Evolutionary conservation across 2,888 invertebrate genomes (phyloP), one percentile per base, ranked within the genome.

Genomic region (Zele albiditarsus): DNA sequence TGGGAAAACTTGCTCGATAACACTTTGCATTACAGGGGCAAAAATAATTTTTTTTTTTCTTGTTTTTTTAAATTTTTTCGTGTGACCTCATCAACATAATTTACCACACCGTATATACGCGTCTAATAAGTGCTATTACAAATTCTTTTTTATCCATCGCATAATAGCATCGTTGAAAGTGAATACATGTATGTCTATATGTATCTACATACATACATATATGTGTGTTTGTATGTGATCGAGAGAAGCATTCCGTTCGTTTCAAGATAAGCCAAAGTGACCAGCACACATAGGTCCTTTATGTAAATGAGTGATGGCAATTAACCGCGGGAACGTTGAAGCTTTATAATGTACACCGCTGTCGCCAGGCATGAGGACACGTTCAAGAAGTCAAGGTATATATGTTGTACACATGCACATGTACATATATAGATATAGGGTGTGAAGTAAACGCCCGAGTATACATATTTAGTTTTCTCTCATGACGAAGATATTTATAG

Each of bases 231-330:
- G 53, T 53, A n/a, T 53, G 27, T 23, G 57, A 38, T 38, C 42
- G 53, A 62, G 46, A 53, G 53, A 63, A 12, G 23, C 20, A 38
- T 69, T 71, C 27, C 62, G 16, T 20, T 28, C 62, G 31, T 71
- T 33, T 71, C n/a, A 62, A 33, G 28, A 57, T 53, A 65, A 31
- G 46, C 33, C 23, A 49, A 27, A 62, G 62, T 42, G 78, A 76
- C 81, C 79, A 79, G 71, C 74, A 78, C 77, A 76, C 77, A 75
- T 72, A 79, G 80, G 83, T 79, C 83, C 78, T 83, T 82, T 86
- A 86, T 87, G 87, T 84, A 87, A 87, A 87, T 87, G 85, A 86
- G 85, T 77, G 78, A 78, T 78, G 77, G 86, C 84, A 87, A 87
- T 87, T 87, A 87, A 87, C 84, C 78, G 82, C 70, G 77, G 73